Percentiles rank a stretch among this genome's conserved stretches.
Evolutionary conservation across 2,113 vertebrate species (phyloP).

Genomic region (Chionis minor): DNA sequence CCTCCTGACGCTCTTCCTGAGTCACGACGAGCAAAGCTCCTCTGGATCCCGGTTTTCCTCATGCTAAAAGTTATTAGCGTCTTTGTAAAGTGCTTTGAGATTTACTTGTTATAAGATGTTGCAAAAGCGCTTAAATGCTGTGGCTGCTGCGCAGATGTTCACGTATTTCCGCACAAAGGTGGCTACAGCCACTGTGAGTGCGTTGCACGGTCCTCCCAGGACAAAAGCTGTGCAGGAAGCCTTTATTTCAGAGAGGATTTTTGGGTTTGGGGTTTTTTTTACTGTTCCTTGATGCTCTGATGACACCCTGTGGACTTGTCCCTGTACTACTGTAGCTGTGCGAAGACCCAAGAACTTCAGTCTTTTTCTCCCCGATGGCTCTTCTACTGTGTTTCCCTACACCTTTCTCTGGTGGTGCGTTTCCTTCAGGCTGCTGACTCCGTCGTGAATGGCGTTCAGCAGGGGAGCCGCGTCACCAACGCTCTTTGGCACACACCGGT

Average conservation of each 20-base stretch:
- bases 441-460: too few relatives aligned
- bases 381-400: fast-evolving
- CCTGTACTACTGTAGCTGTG: not conserved
- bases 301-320: slow-evolving; percentile 42
- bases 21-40: not conserved
- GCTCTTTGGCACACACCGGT: fast-evolving
- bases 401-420: not conserved
- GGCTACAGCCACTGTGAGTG: not conserved
- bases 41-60: not conserved
- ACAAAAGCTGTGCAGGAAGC: not conserved
- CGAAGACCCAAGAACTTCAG: not conserved
- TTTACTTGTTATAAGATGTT: not conserved
- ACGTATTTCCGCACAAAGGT: not conserved
- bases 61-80: not conserved
- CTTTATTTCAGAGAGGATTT: not conserved
- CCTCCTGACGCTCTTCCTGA: not conserved
- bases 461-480: fast-evolving
- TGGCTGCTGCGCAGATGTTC: not conserved
- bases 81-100: not conserved
- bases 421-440: not conserved
- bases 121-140: not conserved
- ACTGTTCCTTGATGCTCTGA: not conserved
- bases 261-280: not conserved
- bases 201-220: fast-evolving
- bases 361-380: not conserved